Evolutionary conservation across 2,888 invertebrate species (phyloP), one percentile per base, ranked within the genome.

Genomic region (Polyploca ridens): DNA sequence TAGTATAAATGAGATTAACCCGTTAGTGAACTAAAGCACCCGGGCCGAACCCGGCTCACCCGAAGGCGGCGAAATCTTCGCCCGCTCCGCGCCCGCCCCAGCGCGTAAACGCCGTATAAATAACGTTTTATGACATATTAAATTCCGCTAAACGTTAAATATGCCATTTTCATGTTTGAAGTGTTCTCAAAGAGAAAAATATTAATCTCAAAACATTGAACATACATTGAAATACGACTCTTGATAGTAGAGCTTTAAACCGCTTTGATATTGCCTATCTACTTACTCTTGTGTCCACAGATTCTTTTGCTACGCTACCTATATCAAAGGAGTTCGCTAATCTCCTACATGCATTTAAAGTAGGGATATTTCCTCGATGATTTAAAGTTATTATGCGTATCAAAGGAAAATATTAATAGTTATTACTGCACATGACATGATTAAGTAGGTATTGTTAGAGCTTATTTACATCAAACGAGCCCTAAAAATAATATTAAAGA

Each of bases 101-200:
- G 79, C 78, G 85, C 84, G 81, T 84, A 85, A 89, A 89, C 85
- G 86, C 83, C 77, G 71, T 85, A 91, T 90, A 91, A 91, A 90
- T 90, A 90, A 87, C 86, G 81, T 89, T 90, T 91, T 90, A 91
- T 85, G 90, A 88, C 89, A 87, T 90, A 90, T 90, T 91, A 90
- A 90, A 91, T 88, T 87, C 84, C 81, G 83, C 81, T 90, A 87
- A 90, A 88, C 88, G 86, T 89, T 90, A 89, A 90, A 89, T 90
- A 89, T 88, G 87, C 83, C 87, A 84, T 89, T 87, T 84, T 84
- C 87, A 85, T 88, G 82, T 86, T 85, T 84, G 83, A 84, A 85
- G 82, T 82, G 83, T 82, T 85, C 79, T 80, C 78, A 77, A 74
- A 76, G 81, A 71, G 79, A 82, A 84, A 81, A 83, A 83, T 81